Evolutionary conservation across 2,888 invertebrate genomes (phyloP).

Genomic region (Ctenicera cuprea): DNA sequence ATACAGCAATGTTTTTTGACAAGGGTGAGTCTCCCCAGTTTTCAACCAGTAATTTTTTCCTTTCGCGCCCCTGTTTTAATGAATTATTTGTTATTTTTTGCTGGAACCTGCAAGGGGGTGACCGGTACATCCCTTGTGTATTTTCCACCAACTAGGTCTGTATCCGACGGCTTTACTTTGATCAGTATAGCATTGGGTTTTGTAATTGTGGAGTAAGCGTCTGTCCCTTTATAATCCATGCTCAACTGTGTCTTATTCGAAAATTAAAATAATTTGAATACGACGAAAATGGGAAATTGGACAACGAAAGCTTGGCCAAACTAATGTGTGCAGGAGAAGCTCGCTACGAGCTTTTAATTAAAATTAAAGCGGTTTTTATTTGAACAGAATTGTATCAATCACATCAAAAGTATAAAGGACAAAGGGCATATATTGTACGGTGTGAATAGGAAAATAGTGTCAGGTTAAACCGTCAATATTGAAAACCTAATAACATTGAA

Average conservation of each 20-base stretch:
- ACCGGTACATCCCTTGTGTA: slow-evolving; percentile 53
- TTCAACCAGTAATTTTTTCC: slow-evolving; percentile 39
- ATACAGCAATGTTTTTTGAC: slow-evolving; percentile 23
- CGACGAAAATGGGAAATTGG: slow-evolving; percentile 12
- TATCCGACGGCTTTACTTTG: slow-evolving; percentile 57
- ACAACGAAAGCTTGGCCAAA: not conserved
- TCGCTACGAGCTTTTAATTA: not conserved
- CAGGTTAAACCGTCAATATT: no score
- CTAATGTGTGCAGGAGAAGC: not conserved
- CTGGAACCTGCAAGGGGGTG: slow-evolving; percentile 54
- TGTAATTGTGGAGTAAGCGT: slow-evolving; percentile 48
- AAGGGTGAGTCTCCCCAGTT: slow-evolving; percentile 34
- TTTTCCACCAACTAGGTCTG: slow-evolving; percentile 49
- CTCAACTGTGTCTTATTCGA: slow-evolving; percentile 22
- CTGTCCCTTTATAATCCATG: slow-evolving; percentile 42
- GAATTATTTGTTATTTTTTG: slow-evolving; percentile 53
- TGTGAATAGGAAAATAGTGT: no score
- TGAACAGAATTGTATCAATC: no score
- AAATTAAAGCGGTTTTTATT: not conserved
- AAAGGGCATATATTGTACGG: no score
- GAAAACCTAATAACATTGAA: no score
- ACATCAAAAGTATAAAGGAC: no score
- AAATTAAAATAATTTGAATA: slow-evolving; percentile 38
- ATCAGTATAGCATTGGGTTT: slow-evolving; percentile 56
- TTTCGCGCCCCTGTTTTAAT: slow-evolving; percentile 46